These are phyloP conservation scores for Netelia fuscicornis DNA, from an alignment of 2,888 invertebrate genomes.

Conservation along the genomic window DNA sequence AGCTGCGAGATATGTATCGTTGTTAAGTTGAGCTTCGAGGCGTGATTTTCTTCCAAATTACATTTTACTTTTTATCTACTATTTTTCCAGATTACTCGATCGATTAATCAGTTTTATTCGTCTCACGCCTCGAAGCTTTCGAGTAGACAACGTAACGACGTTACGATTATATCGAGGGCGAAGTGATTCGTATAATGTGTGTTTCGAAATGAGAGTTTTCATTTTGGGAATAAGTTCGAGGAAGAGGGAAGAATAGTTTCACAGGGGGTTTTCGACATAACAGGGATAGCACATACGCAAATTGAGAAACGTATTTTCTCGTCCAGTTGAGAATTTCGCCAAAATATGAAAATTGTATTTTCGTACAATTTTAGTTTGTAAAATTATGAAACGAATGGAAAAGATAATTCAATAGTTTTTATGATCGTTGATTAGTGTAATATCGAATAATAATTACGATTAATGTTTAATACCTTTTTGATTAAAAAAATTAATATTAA, in stretches of 20 bases:
- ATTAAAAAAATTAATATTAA: conserved; percentile 17
- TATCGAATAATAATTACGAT: conserved; percentile 1
- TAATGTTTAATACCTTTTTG: conserved; percentile 8
- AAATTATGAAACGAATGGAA: background rate
- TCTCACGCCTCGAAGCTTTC: conserved; percentile 63
- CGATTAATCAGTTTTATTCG: background rate
- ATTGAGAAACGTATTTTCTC: conserved; percentile 60
- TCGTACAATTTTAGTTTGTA: background rate
- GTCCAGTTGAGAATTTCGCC: conserved; percentile 40
- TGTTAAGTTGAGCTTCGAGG: conserved; percentile 69
- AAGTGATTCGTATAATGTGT: conserved; percentile 72
- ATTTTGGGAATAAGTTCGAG: conserved; percentile 24
- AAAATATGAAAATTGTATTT: background rate
- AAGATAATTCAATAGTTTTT: background rate
- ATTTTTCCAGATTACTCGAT: background rate
- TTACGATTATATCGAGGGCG: conserved; percentile 74
- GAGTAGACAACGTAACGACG: conserved; percentile 71
- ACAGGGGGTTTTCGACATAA: conserved; percentile 52
- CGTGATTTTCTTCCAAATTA: conserved; percentile 46
- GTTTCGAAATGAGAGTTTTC: conserved; percentile 69
- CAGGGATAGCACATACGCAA: conserved; percentile 61
- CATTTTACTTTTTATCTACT: background rate
- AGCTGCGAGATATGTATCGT: conserved; percentile 81
- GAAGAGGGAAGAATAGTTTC: conserved; percentile 57
- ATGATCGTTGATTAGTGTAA: conserved; percentile 21